Conservation (phyloP, 2,113 vertebrate species). For the Galemys pyrenaicus region DNA sequence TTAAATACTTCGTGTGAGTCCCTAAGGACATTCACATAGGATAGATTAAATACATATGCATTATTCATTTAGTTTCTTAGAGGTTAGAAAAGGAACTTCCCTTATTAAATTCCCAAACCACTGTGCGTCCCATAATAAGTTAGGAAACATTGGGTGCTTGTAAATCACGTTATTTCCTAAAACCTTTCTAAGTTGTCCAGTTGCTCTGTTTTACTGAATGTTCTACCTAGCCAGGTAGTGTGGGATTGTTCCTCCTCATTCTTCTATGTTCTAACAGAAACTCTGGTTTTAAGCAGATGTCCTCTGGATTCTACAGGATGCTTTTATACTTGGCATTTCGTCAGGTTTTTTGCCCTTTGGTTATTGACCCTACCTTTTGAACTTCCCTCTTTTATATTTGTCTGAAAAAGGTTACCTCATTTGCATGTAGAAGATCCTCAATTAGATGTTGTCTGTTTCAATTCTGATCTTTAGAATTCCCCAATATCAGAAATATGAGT, state of each 20-base stretch:
- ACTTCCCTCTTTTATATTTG: constrained; percentile 6
- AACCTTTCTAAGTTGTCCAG: background rate
- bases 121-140: background rate
- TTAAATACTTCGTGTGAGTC: background rate
- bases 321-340: background rate
- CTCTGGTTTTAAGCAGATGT: background rate
- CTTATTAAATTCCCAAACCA: background rate
- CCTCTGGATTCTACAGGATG: background rate
- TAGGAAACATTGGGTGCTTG: background rate
- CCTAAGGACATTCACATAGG: background rate
- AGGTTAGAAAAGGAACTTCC: background rate
- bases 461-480: background rate
- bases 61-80: constrained; percentile 37
- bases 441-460: background rate
- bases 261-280: constrained; percentile 6
- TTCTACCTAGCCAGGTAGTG: background rate
- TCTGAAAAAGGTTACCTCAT: background rate
- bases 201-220: background rate
- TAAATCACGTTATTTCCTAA: constrained; percentile 11
- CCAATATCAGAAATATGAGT: constrained; percentile 32
- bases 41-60: background rate
- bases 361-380: background rate
- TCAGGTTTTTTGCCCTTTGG: background rate
- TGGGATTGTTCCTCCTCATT: background rate
- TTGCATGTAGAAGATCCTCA: background rate